Conservation (phyloP, 1,140 invertebrate genomes). For the Cyrtorhinus lividipennis region DNA sequence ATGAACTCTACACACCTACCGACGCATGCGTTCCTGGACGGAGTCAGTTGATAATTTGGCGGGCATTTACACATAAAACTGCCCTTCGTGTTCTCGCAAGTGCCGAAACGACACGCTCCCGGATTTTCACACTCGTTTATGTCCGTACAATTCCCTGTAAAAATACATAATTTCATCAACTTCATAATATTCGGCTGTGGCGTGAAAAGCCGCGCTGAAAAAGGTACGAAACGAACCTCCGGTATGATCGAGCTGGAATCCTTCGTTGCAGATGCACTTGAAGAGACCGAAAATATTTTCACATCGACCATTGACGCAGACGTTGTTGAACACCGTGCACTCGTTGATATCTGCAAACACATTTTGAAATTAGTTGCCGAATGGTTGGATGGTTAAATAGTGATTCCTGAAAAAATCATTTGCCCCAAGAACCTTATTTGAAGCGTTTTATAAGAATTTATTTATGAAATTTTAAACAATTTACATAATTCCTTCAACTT, state of each 20-base stretch:
- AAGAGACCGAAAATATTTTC: constrained; percentile 83
- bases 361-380: too few relatives aligned
- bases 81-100: constrained; percentile 41
- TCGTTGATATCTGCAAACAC: constrained; percentile 81
- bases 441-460: too few relatives aligned
- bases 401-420: too few relatives aligned
- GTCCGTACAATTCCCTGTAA: constrained; percentile 37
- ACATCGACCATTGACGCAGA: constrained; percentile 73
- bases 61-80: constrained; percentile 39
- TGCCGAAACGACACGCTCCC: constrained; percentile 40
- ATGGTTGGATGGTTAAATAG: too few relatives aligned
- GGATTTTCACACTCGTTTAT: constrained; percentile 46
- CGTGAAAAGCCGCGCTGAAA: too few relatives aligned
- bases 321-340: constrained; percentile 71
- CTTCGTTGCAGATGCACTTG: constrained; percentile 67
- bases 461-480: too few relatives aligned
- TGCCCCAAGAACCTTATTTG: too few relatives aligned
- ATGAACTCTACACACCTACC: constrained; percentile 43
- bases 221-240: too few relatives aligned
- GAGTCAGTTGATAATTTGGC: constrained; percentile 43
- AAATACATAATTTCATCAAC: too few relatives aligned
- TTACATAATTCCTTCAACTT: too few relatives aligned
- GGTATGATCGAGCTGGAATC: constrained; percentile 62
- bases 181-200: too few relatives aligned
- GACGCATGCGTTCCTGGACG: constrained; percentile 51